These are phyloP conservation scores for Syrmaticus mikado DNA, from an alignment of 2,113 vertebrate species.

Conservation along the genomic window DNA sequence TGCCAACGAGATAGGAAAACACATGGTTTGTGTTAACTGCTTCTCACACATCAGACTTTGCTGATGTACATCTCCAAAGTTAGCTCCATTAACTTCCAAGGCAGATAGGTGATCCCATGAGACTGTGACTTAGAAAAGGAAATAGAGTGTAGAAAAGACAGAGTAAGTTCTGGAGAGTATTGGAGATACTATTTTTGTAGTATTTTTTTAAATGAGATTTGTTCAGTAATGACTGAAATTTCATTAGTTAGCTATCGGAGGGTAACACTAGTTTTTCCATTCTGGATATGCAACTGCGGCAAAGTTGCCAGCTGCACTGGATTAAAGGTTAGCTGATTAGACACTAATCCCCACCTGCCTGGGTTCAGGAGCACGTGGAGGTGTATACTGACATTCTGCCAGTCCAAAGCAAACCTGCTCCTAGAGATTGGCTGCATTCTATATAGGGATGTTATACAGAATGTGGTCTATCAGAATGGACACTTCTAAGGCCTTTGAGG, in stretches of 20 bases:
- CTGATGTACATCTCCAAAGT: not conserved
- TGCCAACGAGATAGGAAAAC: constrained; percentile 4
- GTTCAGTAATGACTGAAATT: not conserved
- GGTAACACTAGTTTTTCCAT: not conserved
- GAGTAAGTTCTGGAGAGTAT: not conserved
- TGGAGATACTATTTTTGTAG: not conserved
- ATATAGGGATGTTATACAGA: accelerated
- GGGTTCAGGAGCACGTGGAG: not conserved
- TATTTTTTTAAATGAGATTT: not conserved
- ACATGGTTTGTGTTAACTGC: constrained; percentile 49
- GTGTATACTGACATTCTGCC: not conserved
- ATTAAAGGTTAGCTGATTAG: not conserved
- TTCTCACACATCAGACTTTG: not conserved
- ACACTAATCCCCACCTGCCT: not conserved
- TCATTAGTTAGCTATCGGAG: not conserved
- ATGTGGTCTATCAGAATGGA: not conserved
- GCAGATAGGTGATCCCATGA: not conserved
- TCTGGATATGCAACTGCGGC: not conserved
- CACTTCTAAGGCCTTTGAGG: not conserved
- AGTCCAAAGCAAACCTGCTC: not conserved
- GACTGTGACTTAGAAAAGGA: not conserved
- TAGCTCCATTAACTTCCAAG: not conserved
- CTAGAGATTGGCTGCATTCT: not conserved
- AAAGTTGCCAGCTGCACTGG: constrained; percentile 4
- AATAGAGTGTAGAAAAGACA: not conserved